Conservation (phyloP, 2,888 invertebrate genomes). For the Bhutanitis thaidina region DNA sequence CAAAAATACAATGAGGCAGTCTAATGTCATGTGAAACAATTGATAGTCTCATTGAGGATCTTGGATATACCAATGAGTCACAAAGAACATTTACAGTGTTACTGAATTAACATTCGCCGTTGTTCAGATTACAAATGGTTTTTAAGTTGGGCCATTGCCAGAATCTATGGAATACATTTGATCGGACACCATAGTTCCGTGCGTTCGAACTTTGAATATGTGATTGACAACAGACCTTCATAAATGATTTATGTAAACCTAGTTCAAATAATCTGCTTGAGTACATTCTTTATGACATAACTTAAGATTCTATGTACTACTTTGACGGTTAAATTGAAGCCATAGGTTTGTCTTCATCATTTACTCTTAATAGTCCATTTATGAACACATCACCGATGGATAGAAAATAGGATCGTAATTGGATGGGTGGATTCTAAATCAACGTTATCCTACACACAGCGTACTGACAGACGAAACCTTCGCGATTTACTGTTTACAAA, state of each 20-base stretch:
- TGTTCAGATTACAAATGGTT: slow-evolving; percentile 42
- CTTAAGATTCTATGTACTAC: no score
- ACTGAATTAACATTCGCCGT: slow-evolving; percentile 23
- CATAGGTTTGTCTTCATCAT: no score
- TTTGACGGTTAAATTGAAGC: no score
- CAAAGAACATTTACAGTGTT: slow-evolving; percentile 16
- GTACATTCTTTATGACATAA: no score
- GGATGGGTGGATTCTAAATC: no score
- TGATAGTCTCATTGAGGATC: slow-evolving; percentile 23
- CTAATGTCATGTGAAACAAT: slow-evolving; percentile 23
- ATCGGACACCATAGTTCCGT: neutral
- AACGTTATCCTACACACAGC: no score
- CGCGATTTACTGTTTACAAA: no score
- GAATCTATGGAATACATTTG: slow-evolving; percentile 3
- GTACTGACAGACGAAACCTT: no score
- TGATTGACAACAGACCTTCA: neutral
- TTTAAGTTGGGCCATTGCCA: slow-evolving; percentile 26
- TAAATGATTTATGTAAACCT: neutral
- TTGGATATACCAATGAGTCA: slow-evolving; percentile 43
- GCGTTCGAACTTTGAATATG: slow-evolving; percentile 9
- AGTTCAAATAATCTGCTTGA: neutral
- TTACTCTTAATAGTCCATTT: no score
- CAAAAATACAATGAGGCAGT: slow-evolving; percentile 22
- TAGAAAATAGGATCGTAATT: no score
- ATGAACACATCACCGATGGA: no score